These are phyloP conservation scores for Melieria crassipennis DNA, from an alignment of 2,888 invertebrate species.

Conservation along the genomic window DNA sequence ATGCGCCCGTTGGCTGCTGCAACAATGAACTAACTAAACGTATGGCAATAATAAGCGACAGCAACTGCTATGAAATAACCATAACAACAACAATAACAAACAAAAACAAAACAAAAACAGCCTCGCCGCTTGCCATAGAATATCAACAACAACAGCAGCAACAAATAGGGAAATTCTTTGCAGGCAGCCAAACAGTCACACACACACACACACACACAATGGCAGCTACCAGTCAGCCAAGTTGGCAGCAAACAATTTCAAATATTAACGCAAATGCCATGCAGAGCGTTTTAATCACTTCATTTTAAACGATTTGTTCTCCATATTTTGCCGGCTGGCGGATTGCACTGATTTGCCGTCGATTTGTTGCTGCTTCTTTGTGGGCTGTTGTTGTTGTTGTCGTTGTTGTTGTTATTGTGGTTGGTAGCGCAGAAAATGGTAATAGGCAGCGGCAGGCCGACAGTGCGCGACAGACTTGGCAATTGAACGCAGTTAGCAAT, in stretches of 20 bases:
- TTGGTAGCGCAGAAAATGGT: constrained; percentile 30
- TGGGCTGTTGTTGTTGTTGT: constrained; percentile 32
- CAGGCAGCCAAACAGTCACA: not conserved
- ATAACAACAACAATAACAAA: not conserved
- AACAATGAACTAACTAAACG: not conserved
- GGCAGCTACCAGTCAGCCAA: constrained; percentile 33
- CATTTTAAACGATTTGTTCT: constrained; percentile 31
- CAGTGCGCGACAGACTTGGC: not conserved
- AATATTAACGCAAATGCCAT: constrained; percentile 16
- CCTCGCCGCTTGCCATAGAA: too few species aligned
- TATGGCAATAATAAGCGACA: not conserved
- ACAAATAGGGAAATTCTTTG: constrained; percentile 24
- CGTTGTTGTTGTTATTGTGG: constrained; percentile 37
- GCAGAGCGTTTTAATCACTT: constrained; percentile 27
- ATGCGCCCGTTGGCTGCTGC: not conserved
- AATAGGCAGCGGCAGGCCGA: not conserved
- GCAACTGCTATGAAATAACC: not conserved
- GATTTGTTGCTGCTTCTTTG: constrained; percentile 28
- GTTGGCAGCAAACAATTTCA: constrained; percentile 8
- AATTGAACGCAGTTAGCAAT: not conserved
- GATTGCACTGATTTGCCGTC: constrained; percentile 27
- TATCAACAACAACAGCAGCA: constrained; percentile 7
- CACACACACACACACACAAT: constrained; percentile 31
- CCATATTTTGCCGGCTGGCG: constrained; percentile 17
- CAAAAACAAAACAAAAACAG: constrained; percentile 1